Evolutionary conservation across 2,113 vertebrate species (phyloP).

Genomic region (Pseudonaja textilis): DNA sequence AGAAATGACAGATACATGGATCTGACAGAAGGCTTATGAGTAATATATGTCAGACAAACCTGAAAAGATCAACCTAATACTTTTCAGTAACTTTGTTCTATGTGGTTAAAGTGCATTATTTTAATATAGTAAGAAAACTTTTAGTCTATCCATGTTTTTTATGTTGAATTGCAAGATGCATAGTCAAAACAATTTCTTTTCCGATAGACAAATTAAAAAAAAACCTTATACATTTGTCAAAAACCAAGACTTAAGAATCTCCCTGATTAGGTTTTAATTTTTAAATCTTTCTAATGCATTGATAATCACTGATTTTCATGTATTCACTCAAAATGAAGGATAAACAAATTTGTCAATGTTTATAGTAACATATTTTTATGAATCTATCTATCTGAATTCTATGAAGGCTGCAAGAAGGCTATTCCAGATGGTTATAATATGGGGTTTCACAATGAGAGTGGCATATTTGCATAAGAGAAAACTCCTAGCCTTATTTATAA

Average conservation of each 20-base stretch:
- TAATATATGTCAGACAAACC: conserved; percentile 42
- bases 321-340: background rate
- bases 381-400: background rate
- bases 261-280: background rate
- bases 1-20: too few species aligned
- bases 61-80: conserved; percentile 53
- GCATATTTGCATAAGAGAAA: conserved; percentile 2
- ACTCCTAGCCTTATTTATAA: conserved; percentile 4
- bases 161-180: conserved; percentile 19
- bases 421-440: background rate
- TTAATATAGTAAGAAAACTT: conserved; percentile 40
- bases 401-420: background rate
- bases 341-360: background rate
- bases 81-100: conserved; percentile 37
- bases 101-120: conserved; percentile 49
- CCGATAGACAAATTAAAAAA: background rate
- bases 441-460: conserved; percentile 19
- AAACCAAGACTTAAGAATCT: background rate
- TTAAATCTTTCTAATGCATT: background rate
- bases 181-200: background rate
- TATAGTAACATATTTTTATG: background rate
- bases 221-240: background rate
- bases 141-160: background rate
- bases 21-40: conserved; percentile 32
- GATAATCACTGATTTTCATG: background rate